A percentile compares a stretch with the other conserved stretches of the same genome.
Conservation (phyloP, 1,140 invertebrate species). For the Dinoponera quadriceps region DNA sequence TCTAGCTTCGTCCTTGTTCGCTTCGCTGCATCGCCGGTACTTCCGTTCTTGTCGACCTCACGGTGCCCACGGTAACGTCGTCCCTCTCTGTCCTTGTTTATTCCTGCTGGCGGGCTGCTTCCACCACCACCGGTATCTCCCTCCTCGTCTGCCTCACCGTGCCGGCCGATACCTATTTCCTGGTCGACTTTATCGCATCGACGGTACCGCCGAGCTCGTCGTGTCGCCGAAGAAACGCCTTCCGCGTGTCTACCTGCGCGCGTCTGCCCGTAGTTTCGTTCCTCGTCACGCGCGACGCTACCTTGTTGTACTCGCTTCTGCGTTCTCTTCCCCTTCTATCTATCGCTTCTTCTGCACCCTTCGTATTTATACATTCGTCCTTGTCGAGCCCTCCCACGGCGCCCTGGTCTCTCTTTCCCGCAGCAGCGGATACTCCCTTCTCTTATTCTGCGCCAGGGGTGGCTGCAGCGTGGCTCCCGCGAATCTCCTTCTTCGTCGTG, state of each 20-base stretch:
- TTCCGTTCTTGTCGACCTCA: conserved; percentile 21
- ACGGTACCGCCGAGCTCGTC: conserved; percentile 2
- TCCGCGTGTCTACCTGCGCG: conserved; percentile 12
- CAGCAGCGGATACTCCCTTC: not conserved
- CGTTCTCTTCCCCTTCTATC: not conserved
- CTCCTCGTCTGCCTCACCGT: not conserved
- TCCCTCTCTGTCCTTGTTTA: not conserved
- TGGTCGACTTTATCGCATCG: conserved; percentile 2
- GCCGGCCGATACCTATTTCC: not conserved
- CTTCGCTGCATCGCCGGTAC: not conserved
- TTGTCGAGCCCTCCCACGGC: conserved; percentile 28
- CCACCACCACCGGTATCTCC: not conserved
- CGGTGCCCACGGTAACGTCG: not conserved
- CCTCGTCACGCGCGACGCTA: conserved; percentile 8
- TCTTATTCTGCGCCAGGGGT: conserved; percentile 1
- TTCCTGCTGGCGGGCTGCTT: no score
- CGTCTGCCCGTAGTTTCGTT: conserved; percentile 11
- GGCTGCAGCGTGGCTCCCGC: not conserved
- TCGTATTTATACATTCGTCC: conserved; percentile 34
- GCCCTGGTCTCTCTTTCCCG: not conserved
- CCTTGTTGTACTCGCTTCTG: conserved; percentile 20
- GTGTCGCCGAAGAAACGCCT: conserved; percentile 30
- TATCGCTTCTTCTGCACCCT: not conserved
- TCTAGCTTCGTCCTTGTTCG: conserved; percentile 15
- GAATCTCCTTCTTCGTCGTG: no score